These are phyloP conservation scores for Melanostigma gelatinosum DNA, from an alignment of 2,113 vertebrate genomes.

Conservation along the genomic window DNA sequence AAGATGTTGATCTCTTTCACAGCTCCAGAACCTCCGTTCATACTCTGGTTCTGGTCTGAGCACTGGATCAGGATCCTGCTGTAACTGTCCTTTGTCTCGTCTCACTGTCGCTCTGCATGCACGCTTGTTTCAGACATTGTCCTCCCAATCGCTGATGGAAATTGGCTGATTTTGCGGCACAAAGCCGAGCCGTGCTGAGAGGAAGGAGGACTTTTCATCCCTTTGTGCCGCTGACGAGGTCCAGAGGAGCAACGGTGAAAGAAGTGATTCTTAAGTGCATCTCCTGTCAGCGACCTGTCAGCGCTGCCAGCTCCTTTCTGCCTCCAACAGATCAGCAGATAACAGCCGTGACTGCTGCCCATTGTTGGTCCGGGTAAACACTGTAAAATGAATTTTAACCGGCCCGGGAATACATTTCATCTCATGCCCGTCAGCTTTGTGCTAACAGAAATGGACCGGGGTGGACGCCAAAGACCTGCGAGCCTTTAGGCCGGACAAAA, in stretches of 20 bases:
- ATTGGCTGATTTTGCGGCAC: slow-evolving; percentile 68
- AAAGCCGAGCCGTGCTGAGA: slow-evolving; percentile 54
- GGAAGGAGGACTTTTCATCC: slow-evolving; percentile 62
- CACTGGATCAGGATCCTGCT: background rate
- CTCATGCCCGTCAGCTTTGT: slow-evolving; percentile 91
- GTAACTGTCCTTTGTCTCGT: slow-evolving; percentile 38
- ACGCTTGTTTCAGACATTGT: slow-evolving; percentile 71
- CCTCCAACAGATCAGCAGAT: slow-evolving; percentile 87
- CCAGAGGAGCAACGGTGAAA: slow-evolving; percentile 48
- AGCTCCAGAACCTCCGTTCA: too few relatives aligned
- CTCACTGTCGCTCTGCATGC: slow-evolving; percentile 53
- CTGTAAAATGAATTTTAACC: slow-evolving; percentile 94
- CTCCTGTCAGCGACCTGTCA: slow-evolving; percentile 65
- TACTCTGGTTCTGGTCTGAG: too few relatives aligned
- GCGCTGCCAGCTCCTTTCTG: slow-evolving; percentile 58
- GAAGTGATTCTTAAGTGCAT: slow-evolving; percentile 59
- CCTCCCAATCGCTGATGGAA: slow-evolving; percentile 67
- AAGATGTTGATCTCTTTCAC: too few relatives aligned
- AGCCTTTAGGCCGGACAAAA: slow-evolving; percentile 89
- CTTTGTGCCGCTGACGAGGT: slow-evolving; percentile 35
- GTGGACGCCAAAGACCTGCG: slow-evolving; percentile 89
- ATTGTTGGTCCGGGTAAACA: slow-evolving; percentile 91
- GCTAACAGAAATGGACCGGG: slow-evolving; percentile 83
- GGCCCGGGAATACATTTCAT: slow-evolving; percentile 91
- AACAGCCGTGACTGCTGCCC: slow-evolving; percentile 87